A percentile compares a stretch with the other conserved stretches of the same genome.
These are phyloP conservation scores for Mohoua ochrocephala DNA, from an alignment of 2,113 vertebrate genomes.

Conservation along the genomic window DNA sequence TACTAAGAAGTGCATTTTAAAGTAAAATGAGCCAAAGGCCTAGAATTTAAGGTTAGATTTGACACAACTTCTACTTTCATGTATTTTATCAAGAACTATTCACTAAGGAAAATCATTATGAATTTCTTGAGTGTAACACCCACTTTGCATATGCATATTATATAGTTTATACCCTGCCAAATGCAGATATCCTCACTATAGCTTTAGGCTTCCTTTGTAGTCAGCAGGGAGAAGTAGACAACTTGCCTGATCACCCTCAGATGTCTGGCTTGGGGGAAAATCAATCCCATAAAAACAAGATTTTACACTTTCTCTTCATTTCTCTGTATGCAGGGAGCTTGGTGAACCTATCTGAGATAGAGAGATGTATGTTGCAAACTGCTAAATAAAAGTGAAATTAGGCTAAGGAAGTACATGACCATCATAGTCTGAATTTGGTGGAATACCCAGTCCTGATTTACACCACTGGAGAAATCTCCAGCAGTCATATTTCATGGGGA, in stretches of 20 bases:
- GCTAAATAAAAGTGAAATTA: not conserved
- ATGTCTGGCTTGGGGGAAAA: not conserved
- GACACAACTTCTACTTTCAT: not conserved
- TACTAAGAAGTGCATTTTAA: constrained; percentile 8
- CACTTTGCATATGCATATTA: not conserved
- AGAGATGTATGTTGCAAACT: not conserved
- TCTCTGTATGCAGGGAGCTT: not conserved
- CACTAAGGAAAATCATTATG: not conserved
- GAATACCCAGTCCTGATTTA: not conserved
- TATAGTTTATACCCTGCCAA: not conserved
- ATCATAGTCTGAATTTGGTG: not conserved
- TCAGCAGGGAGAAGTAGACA: not conserved
- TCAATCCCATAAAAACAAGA: not conserved
- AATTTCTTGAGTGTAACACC: not conserved
- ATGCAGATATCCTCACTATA: not conserved
- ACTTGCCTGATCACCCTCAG: not conserved
- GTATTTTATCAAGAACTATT: not conserved
- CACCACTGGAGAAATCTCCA: not conserved
- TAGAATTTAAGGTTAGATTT: not conserved
- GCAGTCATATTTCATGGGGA: not conserved
- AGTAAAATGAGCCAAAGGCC: not conserved
- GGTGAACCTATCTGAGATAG: not conserved
- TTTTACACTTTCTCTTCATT: not conserved
- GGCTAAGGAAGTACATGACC: not conserved
- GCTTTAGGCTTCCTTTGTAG: not conserved